Evolutionary conservation across 1,140 invertebrate species (phyloP).

Genomic region (Chelonus insularis): DNA sequence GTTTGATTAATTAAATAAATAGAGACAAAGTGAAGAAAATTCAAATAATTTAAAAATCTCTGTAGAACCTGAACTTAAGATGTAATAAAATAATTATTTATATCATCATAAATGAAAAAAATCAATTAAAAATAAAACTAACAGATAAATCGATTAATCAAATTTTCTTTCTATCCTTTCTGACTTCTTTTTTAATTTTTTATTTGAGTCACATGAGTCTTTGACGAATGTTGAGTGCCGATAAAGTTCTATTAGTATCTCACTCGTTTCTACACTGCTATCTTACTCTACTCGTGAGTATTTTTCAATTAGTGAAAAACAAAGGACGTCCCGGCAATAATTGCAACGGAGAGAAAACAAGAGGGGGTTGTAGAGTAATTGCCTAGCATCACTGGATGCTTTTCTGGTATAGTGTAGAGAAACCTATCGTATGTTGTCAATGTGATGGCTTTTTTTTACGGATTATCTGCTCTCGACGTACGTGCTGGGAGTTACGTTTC

Average conservation of each 20-base stretch:
- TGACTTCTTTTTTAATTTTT: not conserved
- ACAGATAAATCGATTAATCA: too few relatives aligned
- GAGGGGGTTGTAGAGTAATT: conserved; percentile 41
- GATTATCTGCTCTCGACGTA: conserved; percentile 23
- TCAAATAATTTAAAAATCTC: too few relatives aligned
- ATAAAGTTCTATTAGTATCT: conserved; percentile 30
- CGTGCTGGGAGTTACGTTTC: conserved; percentile 14
- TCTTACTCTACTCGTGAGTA: conserved; percentile 30
- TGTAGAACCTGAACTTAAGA: not conserved
- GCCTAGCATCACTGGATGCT: conserved; percentile 31
- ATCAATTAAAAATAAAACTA: too few relatives aligned
- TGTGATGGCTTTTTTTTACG: conserved; percentile 22
- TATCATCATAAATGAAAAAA: not conserved
- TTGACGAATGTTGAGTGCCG: conserved; percentile 21
- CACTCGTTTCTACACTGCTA: conserved; percentile 9
- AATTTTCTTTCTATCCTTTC: not conserved
- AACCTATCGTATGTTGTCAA: conserved; percentile 19
- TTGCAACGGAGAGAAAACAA: conserved; percentile 46
- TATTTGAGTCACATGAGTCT: conserved; percentile 15
- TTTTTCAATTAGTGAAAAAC: conserved; percentile 46
- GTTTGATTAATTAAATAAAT: conserved; percentile 20
- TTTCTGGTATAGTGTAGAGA: conserved; percentile 16
- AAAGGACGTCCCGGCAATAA: conserved; percentile 46
- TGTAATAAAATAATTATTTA: not conserved
- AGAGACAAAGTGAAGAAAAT: not conserved